Evolutionary conservation across 1,140 invertebrate species (phyloP), one percentile per base, ranked within the genome.

Genomic region (Protaetia brevitarsis): DNA sequence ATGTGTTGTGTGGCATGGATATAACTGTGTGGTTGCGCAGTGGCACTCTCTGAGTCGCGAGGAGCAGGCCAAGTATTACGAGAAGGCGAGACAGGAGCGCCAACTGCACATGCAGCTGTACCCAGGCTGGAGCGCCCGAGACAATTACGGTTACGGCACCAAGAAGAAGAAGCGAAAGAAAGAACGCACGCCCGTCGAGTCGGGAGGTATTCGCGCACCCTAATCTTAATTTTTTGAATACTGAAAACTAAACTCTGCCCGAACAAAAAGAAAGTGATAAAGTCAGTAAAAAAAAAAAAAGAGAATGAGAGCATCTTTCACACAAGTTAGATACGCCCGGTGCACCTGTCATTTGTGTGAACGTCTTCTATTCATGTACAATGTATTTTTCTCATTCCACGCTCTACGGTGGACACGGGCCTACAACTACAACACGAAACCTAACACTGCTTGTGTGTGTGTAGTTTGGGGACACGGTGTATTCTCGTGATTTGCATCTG

Each of bases 51-150:
- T 99, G 86, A 94, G 91, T 83, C 90, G 95, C 82, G 94, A 97
- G 84, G 97, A 99, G 85, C 97, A 99, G 85, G 93, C 94, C 82
- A 97, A 98, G 86, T 99, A 99, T 90, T 99, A 99, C 88, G 97
- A 99, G 86, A 97, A 97, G 88, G 97, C 97, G 79, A 88, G 94
- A 77, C 93, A 97, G 85, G 96, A 99, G 85, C 89, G 97, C 79
- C 95, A 99, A 85, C 89, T 97, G 76, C 96, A 98, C 86, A 94
- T 97, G 88, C 94, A 97, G 87, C 88, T 96, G 82, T 98, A 99
- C 84, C 97, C 97, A 70, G 94, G 95, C 80, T 99, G 97, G 97
- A 95, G 94, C 85, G 97, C 97, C 78, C 87, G 97, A 79, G 97
- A 99, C 89, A 98, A 98, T 89, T 98, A 98, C 85, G 95, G 95